These are phyloP conservation scores for Peromyscus leucopus DNA, from an alignment of 2,113 vertebrate species.

Conservation along the genomic window DNA sequence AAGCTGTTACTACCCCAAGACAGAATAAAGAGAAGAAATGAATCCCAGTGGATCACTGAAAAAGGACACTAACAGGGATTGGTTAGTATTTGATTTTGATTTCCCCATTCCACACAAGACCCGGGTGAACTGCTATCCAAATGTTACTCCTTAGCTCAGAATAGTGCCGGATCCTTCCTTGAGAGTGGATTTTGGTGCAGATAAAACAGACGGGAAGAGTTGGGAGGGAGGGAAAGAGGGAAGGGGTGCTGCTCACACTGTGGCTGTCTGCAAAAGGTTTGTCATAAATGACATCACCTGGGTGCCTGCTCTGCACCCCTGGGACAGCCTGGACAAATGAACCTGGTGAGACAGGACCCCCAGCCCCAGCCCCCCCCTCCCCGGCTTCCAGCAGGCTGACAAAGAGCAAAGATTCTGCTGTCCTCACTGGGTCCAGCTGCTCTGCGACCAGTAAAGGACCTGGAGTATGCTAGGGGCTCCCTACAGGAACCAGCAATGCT, in stretches of 20 bases:
- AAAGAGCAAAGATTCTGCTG: neutral
- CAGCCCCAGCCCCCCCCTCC: neutral
- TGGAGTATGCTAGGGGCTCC: neutral
- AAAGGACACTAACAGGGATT: neutral
- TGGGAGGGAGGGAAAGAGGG: neutral
- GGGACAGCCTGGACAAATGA: neutral
- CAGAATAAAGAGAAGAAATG: neutral
- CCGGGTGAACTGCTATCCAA: no score
- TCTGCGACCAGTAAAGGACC: neutral
- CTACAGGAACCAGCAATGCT: neutral
- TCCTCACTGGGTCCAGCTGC: neutral
- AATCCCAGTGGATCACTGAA: neutral
- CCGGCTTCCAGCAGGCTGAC: neutral
- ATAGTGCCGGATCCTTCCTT: neutral
- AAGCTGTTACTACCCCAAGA: neutral
- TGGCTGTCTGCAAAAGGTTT: neutral
- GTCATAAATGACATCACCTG: neutral
- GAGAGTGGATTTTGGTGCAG: neutral
- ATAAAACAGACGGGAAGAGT: neutral
- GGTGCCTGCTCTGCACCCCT: no score
- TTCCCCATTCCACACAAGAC: neutral
- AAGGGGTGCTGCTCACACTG: accelerated
- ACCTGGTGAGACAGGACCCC: neutral
- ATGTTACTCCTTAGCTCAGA: neutral
- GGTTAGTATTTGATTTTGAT: no score